phyloP scores from a whole-genome alignment of 1,140 invertebrate genomes.

The Aphis gossypii region DNA sequence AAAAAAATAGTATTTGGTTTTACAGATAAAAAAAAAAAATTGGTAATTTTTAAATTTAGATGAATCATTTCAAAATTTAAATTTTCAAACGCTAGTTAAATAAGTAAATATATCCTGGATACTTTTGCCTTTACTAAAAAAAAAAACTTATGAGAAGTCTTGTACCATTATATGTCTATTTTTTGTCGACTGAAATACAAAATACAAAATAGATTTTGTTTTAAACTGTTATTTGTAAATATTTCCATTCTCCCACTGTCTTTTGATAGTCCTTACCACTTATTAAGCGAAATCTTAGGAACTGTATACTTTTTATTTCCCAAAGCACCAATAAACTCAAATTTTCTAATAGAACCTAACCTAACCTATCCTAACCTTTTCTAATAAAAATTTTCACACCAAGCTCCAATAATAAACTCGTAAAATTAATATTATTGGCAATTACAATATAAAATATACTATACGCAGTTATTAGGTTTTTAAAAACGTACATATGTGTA shows the following conservation, averaged over 20 bases:
- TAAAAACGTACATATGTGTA: not conserved
- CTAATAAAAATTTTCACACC: not conserved
- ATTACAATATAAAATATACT: not conserved
- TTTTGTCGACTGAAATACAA: not conserved
- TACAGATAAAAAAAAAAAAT: not conserved
- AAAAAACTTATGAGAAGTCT: not conserved
- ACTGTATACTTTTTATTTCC: not conserved
- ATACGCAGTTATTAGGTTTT: not conserved
- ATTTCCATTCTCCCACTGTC: not conserved
- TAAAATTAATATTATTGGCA: not conserved
- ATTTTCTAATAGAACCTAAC: not conserved
- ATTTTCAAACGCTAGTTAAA: not conserved
- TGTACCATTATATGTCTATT: not conserved
- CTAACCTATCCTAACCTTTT: too few relatives aligned
- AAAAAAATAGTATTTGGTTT: not conserved
- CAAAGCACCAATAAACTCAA: not conserved
- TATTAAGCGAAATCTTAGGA: not conserved
- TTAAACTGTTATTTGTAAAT: not conserved
- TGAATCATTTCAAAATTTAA: not conserved
- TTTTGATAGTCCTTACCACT: not conserved
- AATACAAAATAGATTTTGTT: not conserved
- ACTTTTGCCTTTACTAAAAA: not conserved
- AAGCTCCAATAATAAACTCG: not conserved
- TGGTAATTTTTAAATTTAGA: rapidly evolving
- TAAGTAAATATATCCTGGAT: not conserved